Evolutionary conservation across 2,113 vertebrate genomes (phyloP).

Genomic region (Speoplatyrhinus poulsoni): DNA sequence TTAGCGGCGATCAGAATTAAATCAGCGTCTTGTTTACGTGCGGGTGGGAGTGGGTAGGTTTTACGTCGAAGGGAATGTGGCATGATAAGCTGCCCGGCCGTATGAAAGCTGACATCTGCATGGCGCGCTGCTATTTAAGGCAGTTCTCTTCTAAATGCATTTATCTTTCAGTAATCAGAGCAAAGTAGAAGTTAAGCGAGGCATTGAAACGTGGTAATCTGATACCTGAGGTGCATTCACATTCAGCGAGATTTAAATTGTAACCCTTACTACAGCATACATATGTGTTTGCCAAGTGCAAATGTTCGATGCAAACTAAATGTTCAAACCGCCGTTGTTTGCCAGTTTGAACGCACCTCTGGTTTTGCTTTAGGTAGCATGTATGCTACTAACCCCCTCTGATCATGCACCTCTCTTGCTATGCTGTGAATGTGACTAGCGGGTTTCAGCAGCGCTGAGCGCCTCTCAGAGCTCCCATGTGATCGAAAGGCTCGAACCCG

Average conservation of each 20-base stretch:
- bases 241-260: no score
- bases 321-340: no score
- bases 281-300: no score
- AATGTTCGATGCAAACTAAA: no score
- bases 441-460: slow-evolving; percentile 85
- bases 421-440: slow-evolving; percentile 84
- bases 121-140: not conserved
- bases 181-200: not conserved
- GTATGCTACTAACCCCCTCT: slow-evolving; percentile 56
- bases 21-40: slow-evolving; percentile 28
- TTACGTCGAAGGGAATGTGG: slow-evolving; percentile 36
- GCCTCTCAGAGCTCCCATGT: slow-evolving; percentile 85
- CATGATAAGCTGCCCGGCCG: not conserved
- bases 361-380: slow-evolving; percentile 16
- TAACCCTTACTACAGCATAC: no score
- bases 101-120: not conserved
- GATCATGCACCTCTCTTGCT: slow-evolving; percentile 77
- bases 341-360: not conserved
- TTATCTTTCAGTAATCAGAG: not conserved
- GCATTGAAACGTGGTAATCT: not conserved
- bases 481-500: slow-evolving; percentile 85
- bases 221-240: not conserved
- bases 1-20: slow-evolving; percentile 31
- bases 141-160: slow-evolving; percentile 7
- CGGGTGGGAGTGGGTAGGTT: slow-evolving; percentile 24